Base-by-base conservation (phyloP, 2,113 vertebrate genomes). In the Gopherus flavomarginatus region DNA sequence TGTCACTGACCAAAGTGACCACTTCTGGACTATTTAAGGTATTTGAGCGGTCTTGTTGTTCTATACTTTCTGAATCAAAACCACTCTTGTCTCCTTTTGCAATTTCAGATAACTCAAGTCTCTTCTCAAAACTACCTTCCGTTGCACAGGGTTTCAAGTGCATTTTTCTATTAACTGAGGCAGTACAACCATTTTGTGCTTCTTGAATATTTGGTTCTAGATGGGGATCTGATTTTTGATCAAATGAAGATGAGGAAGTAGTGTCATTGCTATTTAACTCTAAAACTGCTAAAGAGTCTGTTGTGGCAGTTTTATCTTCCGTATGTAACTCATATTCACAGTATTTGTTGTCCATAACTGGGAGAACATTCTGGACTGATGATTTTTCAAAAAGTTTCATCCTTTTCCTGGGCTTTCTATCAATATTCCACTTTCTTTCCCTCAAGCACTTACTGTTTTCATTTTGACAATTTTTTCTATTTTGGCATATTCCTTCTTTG, bases 361-460 rank as follows among this genome's bases (percentile, higher is more conserved):
- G 62, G 72, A 88, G 92, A 91, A 81, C 69, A 81, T 54, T 85
- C 85, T 92, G 90, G 27, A 29, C 26, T 62, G 54, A 12, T 13
- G 72, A 91, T 84, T 97, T 93, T 89, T 97, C 97, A 31, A 72
- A 29, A 29, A 96, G 86, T 89, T 98, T 98, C 29, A 91, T 49
- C 6, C 53, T 97, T 96, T 98, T 98, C 47, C 90, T 96, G 86
- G 13, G 69, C 85, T 96, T 98, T 96, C 94, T 97, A 72, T 89
- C 75, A 86, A 24, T 19, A 93, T 26, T 96, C 59, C 35, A 38
- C 16, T 92, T 96, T 72, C 42, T 88, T 19, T 87, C 97, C 84
- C 75, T 49, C 56, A 90, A 89, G 86, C 57, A 72, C 47, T 90
- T 97, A 42, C 0, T 96, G 56, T 72, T 98, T 96, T 97, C 94